A percentile compares a stretch with the other conserved stretches of the same genome.
These are phyloP conservation scores for Prochilodus magdalenae DNA, from an alignment of 2,113 vertebrate genomes.

Conservation along the genomic window DNA sequence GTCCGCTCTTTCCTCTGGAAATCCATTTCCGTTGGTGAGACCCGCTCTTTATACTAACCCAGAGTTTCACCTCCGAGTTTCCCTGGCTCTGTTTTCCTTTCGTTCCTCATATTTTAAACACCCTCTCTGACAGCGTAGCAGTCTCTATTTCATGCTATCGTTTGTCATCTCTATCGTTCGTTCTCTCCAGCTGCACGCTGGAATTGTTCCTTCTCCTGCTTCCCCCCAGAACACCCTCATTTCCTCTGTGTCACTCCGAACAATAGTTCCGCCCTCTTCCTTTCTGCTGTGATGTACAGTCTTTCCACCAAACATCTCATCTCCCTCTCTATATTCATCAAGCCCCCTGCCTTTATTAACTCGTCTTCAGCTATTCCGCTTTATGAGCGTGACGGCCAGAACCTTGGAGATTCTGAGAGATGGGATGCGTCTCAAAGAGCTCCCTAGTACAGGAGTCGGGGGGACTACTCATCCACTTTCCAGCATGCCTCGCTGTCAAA, in stretches of 20 bases:
- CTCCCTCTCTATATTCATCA: conserved; percentile 48
- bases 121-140: neutral
- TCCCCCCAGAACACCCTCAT: conserved; percentile 42
- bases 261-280: conserved; percentile 58
- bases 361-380: conserved; percentile 27
- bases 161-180: conserved; percentile 48
- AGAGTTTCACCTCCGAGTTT: no score
- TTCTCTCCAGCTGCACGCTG: conserved; percentile 38
- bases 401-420: neutral
- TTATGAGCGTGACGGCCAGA: conserved; percentile 26
- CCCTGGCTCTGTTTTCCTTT: conserved; percentile 19
- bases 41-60: no score
- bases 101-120: neutral
- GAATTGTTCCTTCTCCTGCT: neutral
- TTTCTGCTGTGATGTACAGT: conserved; percentile 48
- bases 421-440: no score
- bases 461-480: no score
- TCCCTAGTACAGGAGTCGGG: no score
- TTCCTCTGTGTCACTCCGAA: conserved; percentile 59
- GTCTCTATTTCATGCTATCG: conserved; percentile 16
- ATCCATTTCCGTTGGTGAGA: no score
- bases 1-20: neutral
- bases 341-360: conserved; percentile 42
- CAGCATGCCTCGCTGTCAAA: no score
- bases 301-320: conserved; percentile 36